phyloP scores from a whole-genome alignment of 2,113 vertebrate species.

The Pachycephala philippinensis region DNA sequence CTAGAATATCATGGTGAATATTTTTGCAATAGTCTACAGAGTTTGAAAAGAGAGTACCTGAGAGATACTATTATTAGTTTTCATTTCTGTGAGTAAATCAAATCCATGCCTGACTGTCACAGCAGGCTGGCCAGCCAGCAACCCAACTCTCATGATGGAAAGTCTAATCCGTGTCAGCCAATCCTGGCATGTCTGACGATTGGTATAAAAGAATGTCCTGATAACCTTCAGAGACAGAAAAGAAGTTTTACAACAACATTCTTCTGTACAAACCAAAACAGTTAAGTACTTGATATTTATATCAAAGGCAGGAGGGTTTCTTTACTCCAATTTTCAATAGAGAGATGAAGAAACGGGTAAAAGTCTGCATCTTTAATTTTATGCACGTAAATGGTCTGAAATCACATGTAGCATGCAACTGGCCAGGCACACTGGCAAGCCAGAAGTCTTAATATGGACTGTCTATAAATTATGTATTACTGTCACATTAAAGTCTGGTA shows the following conservation, averaged over 20 bases:
- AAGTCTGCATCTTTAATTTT: background rate
- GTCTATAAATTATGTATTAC: background rate
- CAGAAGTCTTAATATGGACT: background rate
- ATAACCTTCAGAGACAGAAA: conserved; percentile 82
- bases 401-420: background rate
- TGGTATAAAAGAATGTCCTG: conserved; percentile 96
- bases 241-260: background rate
- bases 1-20: background rate
- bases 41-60: conserved; percentile 72
- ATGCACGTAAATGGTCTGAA: background rate
- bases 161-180: conserved; percentile 95
- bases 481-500: background rate
- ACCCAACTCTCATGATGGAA: conserved; percentile 93
- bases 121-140: conserved; percentile 95
- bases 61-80: conserved; percentile 78
- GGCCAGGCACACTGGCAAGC: background rate
- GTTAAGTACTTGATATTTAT: background rate
- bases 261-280: background rate
- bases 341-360: background rate
- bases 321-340: background rate
- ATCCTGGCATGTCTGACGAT: conserved; percentile 96
- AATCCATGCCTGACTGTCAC: conserved; percentile 96
- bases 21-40: background rate
- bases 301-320: background rate
- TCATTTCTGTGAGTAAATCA: conserved; percentile 93